Evolutionary conservation across 2,888 invertebrate genomes (phyloP).

Genomic region (Tachina fera): DNA sequence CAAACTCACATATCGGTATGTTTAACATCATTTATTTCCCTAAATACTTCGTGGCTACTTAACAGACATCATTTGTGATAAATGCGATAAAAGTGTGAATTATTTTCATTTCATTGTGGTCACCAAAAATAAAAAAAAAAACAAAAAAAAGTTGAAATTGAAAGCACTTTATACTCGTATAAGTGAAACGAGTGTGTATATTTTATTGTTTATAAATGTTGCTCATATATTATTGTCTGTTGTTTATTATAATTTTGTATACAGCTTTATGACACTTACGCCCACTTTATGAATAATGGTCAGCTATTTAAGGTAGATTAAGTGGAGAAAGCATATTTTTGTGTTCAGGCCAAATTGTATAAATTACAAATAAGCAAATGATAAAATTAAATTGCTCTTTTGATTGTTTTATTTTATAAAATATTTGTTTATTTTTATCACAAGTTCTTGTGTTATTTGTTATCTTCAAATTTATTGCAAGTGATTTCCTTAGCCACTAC

Average conservation of each 20-base stretch:
- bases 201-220: slow-evolving; percentile 48
- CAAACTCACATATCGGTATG: slow-evolving; percentile 1
- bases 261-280: slow-evolving; percentile 65
- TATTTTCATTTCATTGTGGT: slow-evolving; percentile 57
- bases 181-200: neutral
- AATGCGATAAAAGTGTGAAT: slow-evolving; percentile 69
- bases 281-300: slow-evolving; percentile 63
- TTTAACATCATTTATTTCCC: slow-evolving; percentile 60
- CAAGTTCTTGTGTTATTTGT: neutral
- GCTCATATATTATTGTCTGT: slow-evolving; percentile 50
- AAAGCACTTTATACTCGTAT: slow-evolving; percentile 13
- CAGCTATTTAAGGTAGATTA: slow-evolving; percentile 59
- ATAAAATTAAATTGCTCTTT: slow-evolving; percentile 11
- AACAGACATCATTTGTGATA: slow-evolving; percentile 64
- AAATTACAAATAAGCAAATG: neutral
- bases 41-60: slow-evolving; percentile 69
- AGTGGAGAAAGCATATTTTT: neutral
- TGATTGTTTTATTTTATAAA: neutral
- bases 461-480: neutral
- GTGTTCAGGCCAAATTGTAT: neutral
- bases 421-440: neutral
- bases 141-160: neutral
- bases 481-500: too few relatives aligned
- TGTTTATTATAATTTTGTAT: slow-evolving; percentile 64
- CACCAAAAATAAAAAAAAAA: neutral